phyloP scores from a whole-genome alignment of 1,140 invertebrate species.

The Micrasema longulum region DNA sequence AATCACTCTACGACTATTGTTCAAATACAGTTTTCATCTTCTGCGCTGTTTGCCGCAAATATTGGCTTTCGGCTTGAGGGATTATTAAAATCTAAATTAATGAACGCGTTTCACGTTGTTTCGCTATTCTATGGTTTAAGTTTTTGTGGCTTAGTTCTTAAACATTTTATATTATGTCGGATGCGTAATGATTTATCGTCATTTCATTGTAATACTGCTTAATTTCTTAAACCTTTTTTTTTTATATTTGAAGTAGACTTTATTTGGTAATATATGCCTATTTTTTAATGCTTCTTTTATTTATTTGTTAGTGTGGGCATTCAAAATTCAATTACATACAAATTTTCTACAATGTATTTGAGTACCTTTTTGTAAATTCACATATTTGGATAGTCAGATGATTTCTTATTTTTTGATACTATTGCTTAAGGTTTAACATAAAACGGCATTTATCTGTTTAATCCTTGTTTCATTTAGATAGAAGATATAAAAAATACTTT shows the following conservation, averaged over 20 bases:
- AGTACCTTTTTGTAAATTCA: background rate
- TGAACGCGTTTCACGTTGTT: slow-evolving; percentile 14
- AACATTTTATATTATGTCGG: slow-evolving; percentile 1
- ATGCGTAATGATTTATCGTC: background rate
- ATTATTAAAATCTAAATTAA: slow-evolving; percentile 22
- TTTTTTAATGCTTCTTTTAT: too few species aligned
- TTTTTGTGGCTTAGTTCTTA: slow-evolving; percentile 1
- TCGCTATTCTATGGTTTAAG: background rate
- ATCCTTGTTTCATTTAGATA: background rate
- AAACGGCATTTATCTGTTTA: background rate
- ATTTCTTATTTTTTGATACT: background rate
- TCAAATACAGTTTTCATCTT: slow-evolving; percentile 24
- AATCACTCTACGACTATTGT: slow-evolving; percentile 9
- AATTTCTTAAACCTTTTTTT: slow-evolving; percentile 1
- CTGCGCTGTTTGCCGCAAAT: slow-evolving; percentile 12
- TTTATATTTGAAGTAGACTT: too few species aligned
- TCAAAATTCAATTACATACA: background rate
- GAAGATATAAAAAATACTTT: background rate
- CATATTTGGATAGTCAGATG: background rate
- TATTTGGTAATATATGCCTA: too few species aligned
- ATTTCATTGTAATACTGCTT: background rate
- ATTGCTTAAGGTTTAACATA: background rate
- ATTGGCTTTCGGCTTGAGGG: slow-evolving; percentile 17
- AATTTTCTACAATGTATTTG: background rate
- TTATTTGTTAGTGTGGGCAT: too few species aligned